Evolutionary conservation across 2,888 invertebrate species (phyloP), one percentile per base, ranked within the genome.

Genomic region (Dendrolimus houi): DNA sequence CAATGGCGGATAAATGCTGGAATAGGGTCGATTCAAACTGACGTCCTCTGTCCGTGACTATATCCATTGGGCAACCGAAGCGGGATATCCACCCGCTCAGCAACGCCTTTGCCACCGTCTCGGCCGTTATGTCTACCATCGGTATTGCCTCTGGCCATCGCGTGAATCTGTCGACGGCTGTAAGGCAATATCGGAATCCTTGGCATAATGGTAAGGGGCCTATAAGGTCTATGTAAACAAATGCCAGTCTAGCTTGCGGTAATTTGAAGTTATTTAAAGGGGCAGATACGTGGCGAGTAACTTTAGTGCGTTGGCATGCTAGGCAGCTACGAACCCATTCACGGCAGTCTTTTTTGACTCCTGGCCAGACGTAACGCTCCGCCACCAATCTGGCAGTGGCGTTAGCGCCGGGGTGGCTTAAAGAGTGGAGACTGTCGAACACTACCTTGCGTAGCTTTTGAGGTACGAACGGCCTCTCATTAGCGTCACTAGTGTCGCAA

Each of bases 101-200:
- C 47, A 9, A 52, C 54, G 8, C 58, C 58, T 54, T 14, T 8
- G 54, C 54, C 12, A 54, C 54, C 9, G 54, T 29, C 17, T 54
- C 54, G 8, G 54, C 54, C 17, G 54, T 54, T 10, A 54, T 54
- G 29, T 54, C 54, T 12, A 41, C 8, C 29, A 54, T 29, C 0
- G 81, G 79, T 12, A 72, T 60, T 7, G 68, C 77, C 61, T 80
- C 81, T n/a, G 77, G 71, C 81, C 83, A 80, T 9, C 77, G 63
- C 9, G 66, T 68, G 53, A 62, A 65, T 1, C 68, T 41, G 56
- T 69, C 67, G 42, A 69, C 60, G 17, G 64, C 63, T 9, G 67
- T 68, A 2, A 69, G 59, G 52, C 65, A 63, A 54, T 69, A 68
- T 6, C 62, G 56, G 17, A 59, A 63, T 2, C 61, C 64, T 7